Base-by-base conservation (phyloP, 2,888 invertebrate genomes). In the Nomada hirtipes region DNA sequence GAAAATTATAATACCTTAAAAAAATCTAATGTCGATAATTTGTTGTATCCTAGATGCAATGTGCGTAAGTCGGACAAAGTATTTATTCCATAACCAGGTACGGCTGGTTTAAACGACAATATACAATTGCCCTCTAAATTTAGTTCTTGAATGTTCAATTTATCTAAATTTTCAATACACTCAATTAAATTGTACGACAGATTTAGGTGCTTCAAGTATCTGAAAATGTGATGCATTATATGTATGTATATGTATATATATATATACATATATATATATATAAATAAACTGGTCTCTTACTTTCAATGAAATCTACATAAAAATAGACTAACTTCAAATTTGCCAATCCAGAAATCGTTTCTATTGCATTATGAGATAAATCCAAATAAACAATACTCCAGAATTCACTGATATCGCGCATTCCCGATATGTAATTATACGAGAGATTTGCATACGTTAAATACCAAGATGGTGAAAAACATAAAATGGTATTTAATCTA, bases 371-470 rank as follows among this genome's bases (percentile, higher is more conserved):
- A 86, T 96, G 95, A 0, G 96, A 95, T 75, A 96, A 90, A 92
- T 96, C 95, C 75, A 96, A 93, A 69, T 95, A 92, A 0, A 95
- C 95, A 4, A 96, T 94, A 7, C 96, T 96, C 96, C 96, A 96
- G 91, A 96, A 96, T 26, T 91, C 90, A 15, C 92, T 94, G 47
- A 96, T 91, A 91, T 96, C 95, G 61, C 93, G 93, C 81, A 96
- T 95, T 71, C 90, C 89, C 72, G 92, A 94, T 59, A 96, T 94
- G 0, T 94, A 93, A 92, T 96, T 96, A 89, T 94, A 94, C 64
- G 95, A 95, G 81, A 95, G 95, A 93, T 96, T 94, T 1, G 96
- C 96, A 89, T 95, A 95, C 11, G 95, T 95, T 80, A 96, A 93
- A 89, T 95, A 95, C 94, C 95, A 95, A 79, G 96, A 96, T 55